Base-by-base conservation (phyloP, 2,888 invertebrate species). In the Pandemis cinnamomeana region DNA sequence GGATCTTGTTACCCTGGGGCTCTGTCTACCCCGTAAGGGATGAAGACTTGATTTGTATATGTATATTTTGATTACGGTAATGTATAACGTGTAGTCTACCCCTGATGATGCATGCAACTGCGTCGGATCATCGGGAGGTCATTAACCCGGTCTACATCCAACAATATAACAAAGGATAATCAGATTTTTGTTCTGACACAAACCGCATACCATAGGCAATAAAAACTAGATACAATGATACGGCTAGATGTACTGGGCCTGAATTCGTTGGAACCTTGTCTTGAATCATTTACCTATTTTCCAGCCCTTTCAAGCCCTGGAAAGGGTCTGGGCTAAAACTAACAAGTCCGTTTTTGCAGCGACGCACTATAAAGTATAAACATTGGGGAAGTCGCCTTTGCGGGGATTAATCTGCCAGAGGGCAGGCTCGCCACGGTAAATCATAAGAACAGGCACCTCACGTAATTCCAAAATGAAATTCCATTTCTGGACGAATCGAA, bases 401-500 rank as follows among this genome's bases (percentile, higher is more conserved):
- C 36, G 27, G 7, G 53, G 41, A 53, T 67, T 53, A 71, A 48
- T 10, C 27, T 15, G 7, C 53, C 63, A 71, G 63, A 61, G 61
- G 62, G 70, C 48, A 27, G 60, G 42, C 58, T 46, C 64, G n/a
- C 42, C 60, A 11, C 71, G 58, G 63, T 71, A 71, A 71, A 66
- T 71, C 71, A 71, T 71, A 66, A 15, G 13, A 46, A 8, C 15
- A 58, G 20, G 74, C 61, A 42, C 41, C 71, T 44, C 70, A 70
- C 74, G 67, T 71, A 70, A 72, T 69, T 42, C 44, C 60, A 46
- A 70, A 70, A 70, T 53, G 74, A 61, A 74, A 66, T 61, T 58
- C 61, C 53, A 69, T 66, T 73, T 73, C 60, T 66, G 73, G 55
- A 73, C 70, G 67, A 71, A 74, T 71, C 70, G 66, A 74, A 74